These are phyloP conservation scores for Lacerta agilis DNA, from an alignment of 2,797 vertebrate genomes.

Conservation along the genomic window DNA sequence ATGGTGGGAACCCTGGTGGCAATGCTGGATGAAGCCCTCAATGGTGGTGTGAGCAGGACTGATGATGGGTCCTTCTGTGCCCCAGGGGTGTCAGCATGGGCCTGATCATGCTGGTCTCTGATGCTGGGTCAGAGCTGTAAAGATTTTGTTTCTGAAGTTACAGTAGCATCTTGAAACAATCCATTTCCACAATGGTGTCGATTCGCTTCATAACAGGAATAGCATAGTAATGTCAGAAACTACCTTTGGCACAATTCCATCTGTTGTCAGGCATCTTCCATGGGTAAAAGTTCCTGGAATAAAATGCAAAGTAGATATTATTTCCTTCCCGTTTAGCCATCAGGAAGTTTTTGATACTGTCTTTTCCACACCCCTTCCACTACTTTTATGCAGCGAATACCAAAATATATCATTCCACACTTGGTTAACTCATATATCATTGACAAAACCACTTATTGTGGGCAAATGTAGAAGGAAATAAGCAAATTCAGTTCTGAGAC, in stretches of 20 bases:
- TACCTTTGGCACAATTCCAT: not conserved
- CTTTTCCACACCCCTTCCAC: not conserved
- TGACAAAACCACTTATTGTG: not conserved
- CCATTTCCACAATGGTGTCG: not conserved
- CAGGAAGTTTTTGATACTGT: not conserved
- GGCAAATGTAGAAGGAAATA: not conserved
- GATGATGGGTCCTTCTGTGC: too few relatives aligned
- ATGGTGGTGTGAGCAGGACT: too few relatives aligned
- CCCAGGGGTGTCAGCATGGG: too few relatives aligned
- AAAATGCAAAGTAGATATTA: conserved; percentile 4
- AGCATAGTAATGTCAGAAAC: not conserved
- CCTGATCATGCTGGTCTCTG: too few relatives aligned
- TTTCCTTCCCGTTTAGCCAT: not conserved
- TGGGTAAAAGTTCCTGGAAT: not conserved
- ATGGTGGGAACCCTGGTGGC: too few relatives aligned
- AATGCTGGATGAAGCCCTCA: too few relatives aligned
- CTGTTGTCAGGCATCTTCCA: not conserved
- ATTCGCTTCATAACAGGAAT: not conserved
- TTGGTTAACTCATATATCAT: not conserved
- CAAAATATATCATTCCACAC: not conserved
- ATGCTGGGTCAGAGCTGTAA: too few relatives aligned
- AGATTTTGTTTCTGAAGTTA: not conserved
- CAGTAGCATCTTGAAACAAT: not conserved
- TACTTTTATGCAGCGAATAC: not conserved
- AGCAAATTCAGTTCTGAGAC: not conserved